Percentiles rank a stretch among this genome's conserved stretches.
Conservation (phyloP, 1,140 invertebrate genomes). For the Drosophila sechellia region DNA sequence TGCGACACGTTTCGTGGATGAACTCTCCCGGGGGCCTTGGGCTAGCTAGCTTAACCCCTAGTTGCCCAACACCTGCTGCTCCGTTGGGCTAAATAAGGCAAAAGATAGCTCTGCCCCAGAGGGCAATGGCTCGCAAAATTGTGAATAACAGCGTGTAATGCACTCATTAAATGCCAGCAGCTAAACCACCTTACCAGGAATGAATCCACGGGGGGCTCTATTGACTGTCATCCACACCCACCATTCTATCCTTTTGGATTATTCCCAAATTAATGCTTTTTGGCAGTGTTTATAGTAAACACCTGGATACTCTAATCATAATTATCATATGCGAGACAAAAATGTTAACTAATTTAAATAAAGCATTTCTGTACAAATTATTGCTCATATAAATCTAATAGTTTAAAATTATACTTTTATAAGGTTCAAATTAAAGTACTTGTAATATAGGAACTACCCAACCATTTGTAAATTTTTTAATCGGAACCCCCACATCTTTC, state of each 20-base stretch:
- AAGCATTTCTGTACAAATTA: no score
- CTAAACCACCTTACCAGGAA: conserved; percentile 9
- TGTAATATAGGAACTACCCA: no score
- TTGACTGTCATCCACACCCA: conserved; percentile 89
- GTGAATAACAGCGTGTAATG: conserved; percentile 78
- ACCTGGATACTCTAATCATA: background rate
- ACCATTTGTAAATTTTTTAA: background rate
- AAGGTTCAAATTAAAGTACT: no score
- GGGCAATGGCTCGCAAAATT: conserved; percentile 67
- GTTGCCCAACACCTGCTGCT: background rate
- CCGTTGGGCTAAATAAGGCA: conserved; percentile 34
- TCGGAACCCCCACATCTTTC: background rate
- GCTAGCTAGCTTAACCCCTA: conserved; percentile 18
- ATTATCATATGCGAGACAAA: no score
- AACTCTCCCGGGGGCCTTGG: conserved; percentile 18
- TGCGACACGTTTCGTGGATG: conserved; percentile 34
- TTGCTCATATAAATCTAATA: no score
- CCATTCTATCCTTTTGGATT: background rate
- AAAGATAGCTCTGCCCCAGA: conserved; percentile 13
- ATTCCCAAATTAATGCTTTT: background rate
- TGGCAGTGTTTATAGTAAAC: background rate
- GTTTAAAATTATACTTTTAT: no score
- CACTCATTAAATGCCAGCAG: conserved; percentile 68
- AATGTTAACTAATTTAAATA: no score
- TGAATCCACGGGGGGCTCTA: conserved; percentile 13